Conservation (phyloP, 1,140 invertebrate genomes). For the Atta colombica region DNA sequence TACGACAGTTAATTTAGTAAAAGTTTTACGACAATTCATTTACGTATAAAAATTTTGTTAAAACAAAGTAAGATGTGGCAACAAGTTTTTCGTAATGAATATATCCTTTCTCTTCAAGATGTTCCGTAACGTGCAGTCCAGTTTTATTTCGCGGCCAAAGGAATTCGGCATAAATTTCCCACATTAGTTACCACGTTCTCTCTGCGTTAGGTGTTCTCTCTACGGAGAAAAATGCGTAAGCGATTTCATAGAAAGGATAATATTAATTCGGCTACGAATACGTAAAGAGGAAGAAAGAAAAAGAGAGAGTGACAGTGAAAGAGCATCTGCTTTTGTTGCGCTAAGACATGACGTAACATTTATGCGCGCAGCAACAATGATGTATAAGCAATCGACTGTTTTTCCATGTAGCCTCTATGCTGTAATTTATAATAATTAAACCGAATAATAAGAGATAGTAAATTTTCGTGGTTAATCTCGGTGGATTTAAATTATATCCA, state of each 20-base stretch:
- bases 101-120: conserved; percentile 18
- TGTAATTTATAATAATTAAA: conserved; percentile 16
- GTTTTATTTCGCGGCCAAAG: conserved; percentile 26
- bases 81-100: conserved; percentile 26
- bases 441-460: neutral
- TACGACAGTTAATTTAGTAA: neutral
- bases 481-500: neutral
- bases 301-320: neutral
- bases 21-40: neutral
- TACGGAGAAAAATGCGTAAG: conserved; percentile 19
- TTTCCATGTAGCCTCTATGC: neutral
- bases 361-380: conserved; percentile 35
- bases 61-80: neutral
- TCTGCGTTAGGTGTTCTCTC: neutral
- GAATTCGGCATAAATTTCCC: conserved; percentile 41
- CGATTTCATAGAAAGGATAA: conserved; percentile 26
- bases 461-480: neutral
- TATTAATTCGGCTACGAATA: conserved; percentile 16
- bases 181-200: conserved; percentile 47
- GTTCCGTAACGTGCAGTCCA: conserved; percentile 28
- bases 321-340: conserved; percentile 17
- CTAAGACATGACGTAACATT: conserved; percentile 39
- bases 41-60: neutral
- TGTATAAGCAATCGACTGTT: conserved; percentile 18
- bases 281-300: neutral